Evolutionary conservation across 1,140 invertebrate species (phyloP), one percentile per base, ranked within the genome.

Genomic region (Hyposmocoma kahamanoa): DNA sequence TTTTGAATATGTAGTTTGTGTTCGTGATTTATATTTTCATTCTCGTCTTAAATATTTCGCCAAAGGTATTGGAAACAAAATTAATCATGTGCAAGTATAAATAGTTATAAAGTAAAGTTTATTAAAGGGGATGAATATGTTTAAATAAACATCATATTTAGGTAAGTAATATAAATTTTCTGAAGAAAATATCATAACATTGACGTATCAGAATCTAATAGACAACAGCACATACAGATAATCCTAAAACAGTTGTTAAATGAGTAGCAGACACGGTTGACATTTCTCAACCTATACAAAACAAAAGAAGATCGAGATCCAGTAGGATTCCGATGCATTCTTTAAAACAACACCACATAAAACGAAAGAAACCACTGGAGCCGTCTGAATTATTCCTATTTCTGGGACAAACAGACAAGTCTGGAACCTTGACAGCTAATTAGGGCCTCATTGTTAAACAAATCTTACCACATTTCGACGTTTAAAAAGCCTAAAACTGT

Each of bases 381-480:
- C 80, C 68, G 68, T 77, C 76, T 85, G 77, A 85, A 83, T 85
- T 75, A 85, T 85, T 85, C 64, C 61, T 64, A 65, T 71, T 81
- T 78, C 76, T 74, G 73, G 67, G 69, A 75, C 64, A 74, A 72
- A 71, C 67, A 64, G 58, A 59, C 6, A 6, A 69, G 67, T 72
- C 70, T 78, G 56, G 61, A 76, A 66, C 63, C 70, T 66, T 83
- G 82, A 83, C 82, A 85, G 82, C 76, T 85, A 85, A 85, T 85
- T 85, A 85, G 74, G 56, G 64, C 62, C 62, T 66, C 72, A 80
- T 84, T 84, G 81, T 84, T 80, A 76, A 80, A 74, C 53, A 62
- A 75, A 81, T 81, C 73, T 79, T 79, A 56, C 54, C 54, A 62
- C 44, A 61, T 56, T 55, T 50, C 39, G 36, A 50, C 28, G 20